These are phyloP conservation scores for Arenaria interpres DNA, from an alignment of 2,113 vertebrate species.

Conservation along the genomic window DNA sequence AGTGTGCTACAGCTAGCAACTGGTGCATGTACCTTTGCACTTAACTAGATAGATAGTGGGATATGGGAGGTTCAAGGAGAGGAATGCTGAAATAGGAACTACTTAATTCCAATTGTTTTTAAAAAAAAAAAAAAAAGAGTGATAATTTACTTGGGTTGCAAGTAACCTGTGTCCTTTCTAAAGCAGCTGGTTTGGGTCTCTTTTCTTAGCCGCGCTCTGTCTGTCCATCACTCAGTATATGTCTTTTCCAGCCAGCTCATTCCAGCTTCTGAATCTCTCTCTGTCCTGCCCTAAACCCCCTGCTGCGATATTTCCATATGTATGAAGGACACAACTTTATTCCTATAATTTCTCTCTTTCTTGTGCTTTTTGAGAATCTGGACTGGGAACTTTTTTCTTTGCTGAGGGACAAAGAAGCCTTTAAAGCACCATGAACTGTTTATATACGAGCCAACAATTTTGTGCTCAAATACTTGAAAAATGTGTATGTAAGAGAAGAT, in stretches of 20 bases:
- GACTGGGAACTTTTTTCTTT: neutral
- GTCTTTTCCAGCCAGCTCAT: neutral
- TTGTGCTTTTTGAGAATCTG: neutral
- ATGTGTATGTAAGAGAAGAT: neutral
- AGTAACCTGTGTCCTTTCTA: neutral
- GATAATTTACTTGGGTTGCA: neutral
- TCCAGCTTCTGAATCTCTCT: neutral
- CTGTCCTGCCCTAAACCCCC: neutral
- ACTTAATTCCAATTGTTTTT: neutral
- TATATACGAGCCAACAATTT: neutral
- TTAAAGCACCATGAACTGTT: neutral
- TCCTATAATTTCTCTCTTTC: neutral
- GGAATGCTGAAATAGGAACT: neutral
- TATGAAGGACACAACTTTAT: neutral
- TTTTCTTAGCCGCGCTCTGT: neutral
- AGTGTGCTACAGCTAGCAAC: neutral
- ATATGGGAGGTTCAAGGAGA: neutral
- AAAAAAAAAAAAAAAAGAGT: neutral
- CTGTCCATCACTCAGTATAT: neutral
- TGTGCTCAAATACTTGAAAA: neutral
- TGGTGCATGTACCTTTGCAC: neutral
- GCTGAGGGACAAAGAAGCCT: neutral
- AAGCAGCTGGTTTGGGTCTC: neutral
- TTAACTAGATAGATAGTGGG: neutral
- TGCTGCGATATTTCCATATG: neutral